phyloP scores from a whole-genome alignment of 2,888 invertebrate genomes.

The Lepeophtheirus nordmannii region DNA sequence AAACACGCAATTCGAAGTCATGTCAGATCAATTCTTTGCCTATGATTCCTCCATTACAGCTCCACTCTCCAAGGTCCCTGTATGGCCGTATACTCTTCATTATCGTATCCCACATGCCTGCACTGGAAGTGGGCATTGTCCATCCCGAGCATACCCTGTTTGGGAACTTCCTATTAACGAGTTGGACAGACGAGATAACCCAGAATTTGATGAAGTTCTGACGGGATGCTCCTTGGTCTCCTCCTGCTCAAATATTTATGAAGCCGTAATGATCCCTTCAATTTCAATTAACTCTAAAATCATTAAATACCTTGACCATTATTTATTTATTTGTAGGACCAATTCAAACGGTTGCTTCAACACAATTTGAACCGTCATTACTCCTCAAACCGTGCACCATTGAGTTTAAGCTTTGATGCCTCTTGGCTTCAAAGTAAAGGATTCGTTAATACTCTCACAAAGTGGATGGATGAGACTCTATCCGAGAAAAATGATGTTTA shows the following conservation, averaged over 20 bases:
- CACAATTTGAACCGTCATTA: slow-evolving; percentile 90
- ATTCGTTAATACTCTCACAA: slow-evolving; percentile 73
- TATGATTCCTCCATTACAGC: slow-evolving; percentile 83
- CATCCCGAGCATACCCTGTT: slow-evolving; percentile 66
- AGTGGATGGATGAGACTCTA: slow-evolving; percentile 83
- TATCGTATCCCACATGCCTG: slow-evolving; percentile 83
- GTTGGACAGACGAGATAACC: slow-evolving; percentile 32
- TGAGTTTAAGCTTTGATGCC: slow-evolving; percentile 69
- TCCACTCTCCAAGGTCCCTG: slow-evolving; percentile 58
- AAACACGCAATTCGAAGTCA: slow-evolving; percentile 45
- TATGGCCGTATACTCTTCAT: slow-evolving; percentile 89
- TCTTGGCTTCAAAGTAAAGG: slow-evolving; percentile 88
- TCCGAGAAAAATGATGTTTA: slow-evolving; percentile 67
- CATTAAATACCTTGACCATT: background rate
- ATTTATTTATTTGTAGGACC: slow-evolving; percentile 25
- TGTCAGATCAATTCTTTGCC: slow-evolving; percentile 79
- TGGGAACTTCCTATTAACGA: slow-evolving; percentile 34
- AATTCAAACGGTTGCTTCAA: slow-evolving; percentile 49
- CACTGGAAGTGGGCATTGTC: slow-evolving; percentile 62
- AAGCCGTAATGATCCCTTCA: slow-evolving; percentile 24
- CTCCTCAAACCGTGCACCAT: slow-evolving; percentile 77
- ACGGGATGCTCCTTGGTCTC: slow-evolving; percentile 33
- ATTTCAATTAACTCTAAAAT: background rate
- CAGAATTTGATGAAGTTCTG: slow-evolving; percentile 31
- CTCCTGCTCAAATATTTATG: slow-evolving; percentile 31